These are phyloP conservation scores for Ethmia dodecea DNA, from an alignment of 2,888 invertebrate genomes.

Conservation along the genomic window DNA sequence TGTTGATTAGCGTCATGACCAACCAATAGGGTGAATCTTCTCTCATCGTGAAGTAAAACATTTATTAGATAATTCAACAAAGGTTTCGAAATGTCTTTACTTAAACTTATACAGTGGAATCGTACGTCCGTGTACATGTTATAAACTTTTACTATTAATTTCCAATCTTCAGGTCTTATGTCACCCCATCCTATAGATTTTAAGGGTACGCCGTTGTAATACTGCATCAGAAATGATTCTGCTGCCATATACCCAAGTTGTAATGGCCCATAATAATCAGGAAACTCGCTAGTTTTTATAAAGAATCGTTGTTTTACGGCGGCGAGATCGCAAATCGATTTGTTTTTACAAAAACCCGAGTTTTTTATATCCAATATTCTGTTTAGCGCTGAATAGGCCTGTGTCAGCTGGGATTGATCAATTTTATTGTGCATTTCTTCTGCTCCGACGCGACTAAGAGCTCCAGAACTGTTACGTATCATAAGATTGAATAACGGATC, in stretches of 20 bases:
- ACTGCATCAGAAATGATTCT: constrained; percentile 56
- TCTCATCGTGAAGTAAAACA: no score
- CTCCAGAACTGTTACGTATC: no score
- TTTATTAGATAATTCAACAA: constrained; percentile 39
- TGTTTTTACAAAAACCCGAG: constrained; percentile 36
- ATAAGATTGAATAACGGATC: no score
- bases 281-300: constrained; percentile 36
- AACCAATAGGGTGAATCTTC: constrained; percentile 39
- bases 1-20: constrained; percentile 64
- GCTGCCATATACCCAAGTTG: constrained; percentile 35
- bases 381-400: constrained; percentile 35
- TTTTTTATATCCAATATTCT: constrained; percentile 42
- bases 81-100: constrained; percentile 49
- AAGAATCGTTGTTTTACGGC: constrained; percentile 28
- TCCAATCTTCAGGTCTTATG: constrained; percentile 40
- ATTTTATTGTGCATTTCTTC: constrained; percentile 42
- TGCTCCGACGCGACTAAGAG: no score
- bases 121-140: constrained; percentile 51
- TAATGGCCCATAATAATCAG: constrained; percentile 43
- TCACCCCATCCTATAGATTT: constrained; percentile 53
- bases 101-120: constrained; percentile 45
- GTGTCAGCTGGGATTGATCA: constrained; percentile 26
- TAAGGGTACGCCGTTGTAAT: constrained; percentile 43
- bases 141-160: constrained; percentile 38
- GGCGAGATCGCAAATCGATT: constrained; percentile 38